These are phyloP conservation scores for Pseudochirops corinnae DNA, from an alignment of 2,797 vertebrate species.

Conservation along the genomic window DNA sequence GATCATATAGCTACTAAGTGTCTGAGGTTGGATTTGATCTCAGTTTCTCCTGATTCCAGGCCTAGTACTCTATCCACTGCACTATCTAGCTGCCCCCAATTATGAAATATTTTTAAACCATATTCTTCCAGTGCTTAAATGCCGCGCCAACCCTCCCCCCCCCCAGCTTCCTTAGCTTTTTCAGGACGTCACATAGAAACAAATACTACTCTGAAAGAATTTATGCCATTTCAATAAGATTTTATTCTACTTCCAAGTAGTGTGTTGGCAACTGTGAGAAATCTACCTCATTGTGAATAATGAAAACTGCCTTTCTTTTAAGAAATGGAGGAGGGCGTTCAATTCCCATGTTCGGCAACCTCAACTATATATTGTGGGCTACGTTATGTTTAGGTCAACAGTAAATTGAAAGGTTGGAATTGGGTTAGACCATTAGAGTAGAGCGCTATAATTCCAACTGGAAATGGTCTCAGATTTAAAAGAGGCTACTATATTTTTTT, in stretches of 20 bases:
- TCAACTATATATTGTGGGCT: not conserved
- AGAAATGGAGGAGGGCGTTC: not conserved
- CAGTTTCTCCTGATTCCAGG: not conserved
- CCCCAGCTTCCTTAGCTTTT: not conserved
- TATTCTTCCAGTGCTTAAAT: not conserved
- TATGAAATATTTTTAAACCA: not conserved
- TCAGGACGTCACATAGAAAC: not conserved
- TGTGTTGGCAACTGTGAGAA: not conserved
- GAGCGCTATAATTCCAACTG: not conserved
- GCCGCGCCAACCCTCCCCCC: no score
- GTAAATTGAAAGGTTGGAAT: not conserved
- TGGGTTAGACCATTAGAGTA: not conserved
- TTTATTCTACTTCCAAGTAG: not conserved
- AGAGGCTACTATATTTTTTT: not conserved
- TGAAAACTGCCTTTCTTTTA: not conserved
- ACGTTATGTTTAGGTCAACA: not conserved
- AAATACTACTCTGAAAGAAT: not conserved
- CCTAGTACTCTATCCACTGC: not conserved
- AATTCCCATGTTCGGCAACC: not conserved
- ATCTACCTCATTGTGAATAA: not conserved
- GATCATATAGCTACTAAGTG: not conserved
- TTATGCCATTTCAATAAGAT: not conserved
- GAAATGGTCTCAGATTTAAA: not conserved
- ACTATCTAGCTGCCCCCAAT: not conserved
- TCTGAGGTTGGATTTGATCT: not conserved